phyloP scores from a whole-genome alignment of 2,797 vertebrate genomes.

The Eutrigla gurnardus region DNA sequence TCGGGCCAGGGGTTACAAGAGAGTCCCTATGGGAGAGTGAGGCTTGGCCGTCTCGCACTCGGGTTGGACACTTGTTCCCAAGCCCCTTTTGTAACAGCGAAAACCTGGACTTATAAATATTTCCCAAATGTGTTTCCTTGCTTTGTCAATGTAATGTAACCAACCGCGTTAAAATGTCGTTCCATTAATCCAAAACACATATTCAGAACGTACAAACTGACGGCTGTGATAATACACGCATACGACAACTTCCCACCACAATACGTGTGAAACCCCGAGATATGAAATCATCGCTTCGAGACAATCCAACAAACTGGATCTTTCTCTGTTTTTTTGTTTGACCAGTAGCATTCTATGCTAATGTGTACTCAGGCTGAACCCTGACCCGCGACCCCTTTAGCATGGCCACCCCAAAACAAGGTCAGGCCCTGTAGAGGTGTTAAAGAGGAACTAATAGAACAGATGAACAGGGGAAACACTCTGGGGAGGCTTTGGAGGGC shows the following conservation, averaged over 20 bases:
- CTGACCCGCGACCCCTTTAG: conserved; percentile 66
- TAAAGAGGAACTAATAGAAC: conserved; percentile 82
- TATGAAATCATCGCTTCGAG: not conserved
- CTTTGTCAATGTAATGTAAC: conserved; percentile 46
- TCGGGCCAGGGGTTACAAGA: conserved; percentile 54
- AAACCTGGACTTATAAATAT: conserved; percentile 51
- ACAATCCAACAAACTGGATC: conserved; percentile 16
- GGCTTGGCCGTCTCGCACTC: conserved; percentile 21
- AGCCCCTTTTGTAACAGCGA: conserved; percentile 34
- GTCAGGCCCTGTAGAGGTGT: conserved; percentile 75
- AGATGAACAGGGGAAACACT: conserved; percentile 67
- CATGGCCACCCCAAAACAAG: conserved; percentile 42
- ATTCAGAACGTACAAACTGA: conserved; percentile 19
- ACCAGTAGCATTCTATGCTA: conserved; percentile 68
- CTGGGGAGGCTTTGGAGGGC: conserved; percentile 49
- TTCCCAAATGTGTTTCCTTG: conserved; percentile 51
- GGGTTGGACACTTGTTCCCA: conserved; percentile 56
- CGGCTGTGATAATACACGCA: not conserved
- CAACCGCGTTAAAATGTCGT: conserved; percentile 24
- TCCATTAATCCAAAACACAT: conserved; percentile 40
- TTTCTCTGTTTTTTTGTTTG: conserved; percentile 14
- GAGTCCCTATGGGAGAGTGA: conserved; percentile 66
- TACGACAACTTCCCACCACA: conserved; percentile 1
- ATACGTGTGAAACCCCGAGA: conserved; percentile 4
- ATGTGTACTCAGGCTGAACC: conserved; percentile 80